phyloP scores from a whole-genome alignment of 2,888 invertebrate genomes.

The Pilophorus perplexus region DNA sequence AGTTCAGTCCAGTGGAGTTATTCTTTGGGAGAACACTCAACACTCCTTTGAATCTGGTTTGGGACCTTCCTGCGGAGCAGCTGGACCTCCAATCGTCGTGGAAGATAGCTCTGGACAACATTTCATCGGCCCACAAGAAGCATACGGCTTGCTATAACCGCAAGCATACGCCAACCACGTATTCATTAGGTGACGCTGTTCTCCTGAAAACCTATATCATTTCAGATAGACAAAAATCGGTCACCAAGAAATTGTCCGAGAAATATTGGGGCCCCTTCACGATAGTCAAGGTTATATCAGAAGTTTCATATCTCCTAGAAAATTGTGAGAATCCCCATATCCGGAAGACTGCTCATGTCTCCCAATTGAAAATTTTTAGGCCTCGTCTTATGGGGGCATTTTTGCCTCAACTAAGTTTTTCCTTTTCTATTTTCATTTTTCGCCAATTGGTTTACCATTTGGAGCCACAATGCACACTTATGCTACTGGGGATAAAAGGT shows the following conservation, averaged over 20 bases:
- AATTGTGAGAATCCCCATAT: neutral
- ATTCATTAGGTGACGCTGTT: conserved; percentile 5
- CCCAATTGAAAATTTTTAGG: conserved; percentile 11
- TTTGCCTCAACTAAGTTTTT: no score
- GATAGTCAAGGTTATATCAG: neutral
- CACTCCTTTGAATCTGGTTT: conserved; percentile 5
- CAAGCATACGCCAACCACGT: neutral
- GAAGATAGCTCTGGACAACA: no score
- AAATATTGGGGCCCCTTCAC: no score
- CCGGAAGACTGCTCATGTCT: conserved; percentile 6
- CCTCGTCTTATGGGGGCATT: no score
- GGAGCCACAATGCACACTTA: no score
- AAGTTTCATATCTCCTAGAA: neutral
- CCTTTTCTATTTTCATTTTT: no score
- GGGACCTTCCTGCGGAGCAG: conserved; percentile 3
- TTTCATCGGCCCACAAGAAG: neutral
- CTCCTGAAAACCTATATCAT: no score
- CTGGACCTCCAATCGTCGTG: neutral
- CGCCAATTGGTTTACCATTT: no score
- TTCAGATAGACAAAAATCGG: neutral
- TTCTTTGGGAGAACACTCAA: conserved; percentile 8
- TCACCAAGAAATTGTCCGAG: neutral
- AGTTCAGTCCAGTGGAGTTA: conserved; percentile 1
- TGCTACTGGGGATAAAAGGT: no score
- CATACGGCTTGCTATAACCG: neutral